Evolutionary conservation across 2,797 vertebrate species (phyloP), one percentile per base, ranked within the genome.

Genomic region (Gephyroberyx darwinii): DNA sequence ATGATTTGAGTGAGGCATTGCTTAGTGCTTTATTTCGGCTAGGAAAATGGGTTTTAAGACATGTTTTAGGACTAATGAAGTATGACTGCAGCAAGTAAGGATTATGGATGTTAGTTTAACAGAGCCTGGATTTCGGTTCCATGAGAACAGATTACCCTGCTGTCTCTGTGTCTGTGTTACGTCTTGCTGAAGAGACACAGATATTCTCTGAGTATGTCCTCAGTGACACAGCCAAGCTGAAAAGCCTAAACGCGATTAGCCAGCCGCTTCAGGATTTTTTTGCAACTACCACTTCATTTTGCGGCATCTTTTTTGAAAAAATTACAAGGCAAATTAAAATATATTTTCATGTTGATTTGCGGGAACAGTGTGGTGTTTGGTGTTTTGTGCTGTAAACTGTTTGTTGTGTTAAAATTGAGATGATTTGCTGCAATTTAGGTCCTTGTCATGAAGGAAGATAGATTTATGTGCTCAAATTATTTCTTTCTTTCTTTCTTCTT

Each of bases 31-130:
- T 48, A 66, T 70, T 74, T 71, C 26, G 20, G 41, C 58, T 17
- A 4, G 45, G 52, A 77, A 77, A 73, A 80, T 7, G 8, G 57
- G 62, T 72, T 77, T 83, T 47, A 68, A 77, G 70, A 86, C 58
- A 1, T 78, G 70, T 77, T 70, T 78, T 71, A 77, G 72, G 71
- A 37, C 81, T 77, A 83, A 90, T 83, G 83, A 88, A 80, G 80
- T 84, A 86, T 80, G 85, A 83, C 71, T 82, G 80, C 83, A 75
- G 80, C n/a, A 5, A 80, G 78, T 22, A 35, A 81, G 84, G 86
- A 91, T 91, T 90, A 88, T 84, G 68, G 74, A 86, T 91, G 89
- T 86, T 82, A 75, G 81, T 84, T 88, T 78, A 82, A 78, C 74
- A 83, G 72, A 74, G 86, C 83, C 74, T 87, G 87, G 82, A 71